Evolutionary conservation across 2,113 vertebrate species (phyloP), one percentile per base, ranked within the genome.

Genomic region (Dasypus novemcinctus): DNA sequence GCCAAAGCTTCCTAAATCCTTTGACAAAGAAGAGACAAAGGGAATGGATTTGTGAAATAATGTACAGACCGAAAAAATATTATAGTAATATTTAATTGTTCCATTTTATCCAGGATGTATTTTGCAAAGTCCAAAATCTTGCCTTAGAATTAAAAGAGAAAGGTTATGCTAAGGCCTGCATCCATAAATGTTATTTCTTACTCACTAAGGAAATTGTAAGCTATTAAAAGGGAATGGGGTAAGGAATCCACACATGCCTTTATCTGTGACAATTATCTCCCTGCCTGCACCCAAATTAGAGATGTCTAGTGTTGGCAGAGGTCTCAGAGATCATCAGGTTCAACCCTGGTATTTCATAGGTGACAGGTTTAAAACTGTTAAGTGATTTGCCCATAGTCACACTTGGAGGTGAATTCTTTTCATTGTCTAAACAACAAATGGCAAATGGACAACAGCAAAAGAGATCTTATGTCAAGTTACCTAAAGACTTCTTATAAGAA

Each of bases 61-160:
- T 71, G 54, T 38, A 31, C 0, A 81, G 76, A 5, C 49, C 31
- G 23, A 87, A 94, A 96, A 59, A 93, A 10, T n/a, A 15, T 29
- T 78, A 66, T 66, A 21, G 83, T 36, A 38, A 96, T 31, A 74
- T 86, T 84, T 69, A 96, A 85, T 95, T 95, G 71, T 54, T 87
- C 38, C 12, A 17, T 74, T 76, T 52, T 25, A 96, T 66, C 2
- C 8, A 95, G 61, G 94, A 93, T 0, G 0, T 33, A 87, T 93
- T 29, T 85, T 20, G 0, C 38, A 74, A 94, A 78, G n/a, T 7
- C 38, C 61, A 86, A 94, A 31, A 74, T 6, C 36, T 87, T 5
- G 6, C 49, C 95, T 61, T 61, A 78, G 54, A 92, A 95, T 21
- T 27, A 76, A 66, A 95, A 92, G 2, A 81, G 25, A n/a, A 93